Conservation (phyloP, 2,888 invertebrate genomes). For the Brachyptera putata region DNA sequence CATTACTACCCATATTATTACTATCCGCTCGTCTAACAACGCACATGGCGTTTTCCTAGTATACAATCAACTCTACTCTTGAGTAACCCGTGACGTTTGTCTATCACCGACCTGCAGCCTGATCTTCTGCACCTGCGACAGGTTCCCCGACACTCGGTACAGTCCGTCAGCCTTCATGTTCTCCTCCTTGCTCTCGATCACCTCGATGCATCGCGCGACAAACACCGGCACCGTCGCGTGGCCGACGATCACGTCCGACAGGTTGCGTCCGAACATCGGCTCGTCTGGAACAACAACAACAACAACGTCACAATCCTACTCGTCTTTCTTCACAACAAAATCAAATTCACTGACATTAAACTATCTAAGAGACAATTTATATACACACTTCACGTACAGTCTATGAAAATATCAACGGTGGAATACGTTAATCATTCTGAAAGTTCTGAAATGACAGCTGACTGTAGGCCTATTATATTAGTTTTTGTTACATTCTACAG, state of each 20-base stretch:
- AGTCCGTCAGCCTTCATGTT: conserved; percentile 79
- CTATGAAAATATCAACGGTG: background rate
- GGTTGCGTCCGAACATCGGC: conserved; percentile 76
- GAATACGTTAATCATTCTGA: too few species aligned
- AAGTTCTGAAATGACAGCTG: too few species aligned
- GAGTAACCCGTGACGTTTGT: too few species aligned
- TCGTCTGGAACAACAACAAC: conserved; percentile 55
- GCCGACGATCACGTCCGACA: conserved; percentile 64
- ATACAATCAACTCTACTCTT: too few species aligned
- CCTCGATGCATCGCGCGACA: conserved; percentile 70
- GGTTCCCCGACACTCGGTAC: conserved; percentile 89
- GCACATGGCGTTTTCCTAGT: too few species aligned
- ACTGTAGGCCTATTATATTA: too few species aligned
- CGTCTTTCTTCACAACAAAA: background rate
- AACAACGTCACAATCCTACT: too few species aligned
- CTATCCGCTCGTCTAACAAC: too few species aligned
- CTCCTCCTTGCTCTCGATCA: conserved; percentile 73
- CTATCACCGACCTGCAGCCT: conserved; percentile 70
- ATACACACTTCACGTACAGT: background rate
- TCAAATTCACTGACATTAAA: background rate
- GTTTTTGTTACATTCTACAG: too few species aligned
- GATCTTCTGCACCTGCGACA: conserved; percentile 84
- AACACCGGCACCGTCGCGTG: conserved; percentile 65
- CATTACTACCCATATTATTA: too few species aligned
- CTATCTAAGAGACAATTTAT: background rate